Conservation (phyloP, 2,888 invertebrate species). For the Zygaena filipendulae region DNA sequence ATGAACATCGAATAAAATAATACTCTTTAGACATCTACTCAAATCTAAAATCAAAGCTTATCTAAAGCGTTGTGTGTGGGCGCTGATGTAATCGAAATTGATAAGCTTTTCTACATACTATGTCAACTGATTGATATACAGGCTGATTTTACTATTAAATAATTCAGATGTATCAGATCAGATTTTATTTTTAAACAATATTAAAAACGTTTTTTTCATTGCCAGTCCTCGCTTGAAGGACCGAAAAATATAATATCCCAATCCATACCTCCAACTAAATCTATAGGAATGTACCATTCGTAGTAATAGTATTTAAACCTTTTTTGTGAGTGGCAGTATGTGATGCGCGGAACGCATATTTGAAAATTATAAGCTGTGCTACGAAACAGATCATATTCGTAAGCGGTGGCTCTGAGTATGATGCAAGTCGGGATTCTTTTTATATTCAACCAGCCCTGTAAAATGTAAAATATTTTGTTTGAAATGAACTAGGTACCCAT, state of each 20-base stretch:
- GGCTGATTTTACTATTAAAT: too few relatives aligned
- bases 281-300: conserved; percentile 34
- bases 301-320: conserved; percentile 32
- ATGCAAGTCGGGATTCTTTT: conserved; percentile 41
- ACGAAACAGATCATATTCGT: conserved; percentile 24
- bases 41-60: too few relatives aligned
- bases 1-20: too few relatives aligned
- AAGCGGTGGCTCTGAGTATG: conserved; percentile 24
- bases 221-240: conserved; percentile 21
- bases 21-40: too few relatives aligned
- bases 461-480: conserved; percentile 8
- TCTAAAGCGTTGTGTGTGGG: too few relatives aligned
- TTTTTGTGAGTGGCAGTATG: conserved; percentile 25
- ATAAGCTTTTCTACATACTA: too few relatives aligned
- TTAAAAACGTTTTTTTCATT: too few relatives aligned
- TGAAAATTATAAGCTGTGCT: conserved; percentile 35
- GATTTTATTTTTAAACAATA: too few relatives aligned
- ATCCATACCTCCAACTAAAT: conserved; percentile 24
- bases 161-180: too few relatives aligned
- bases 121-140: too few relatives aligned
- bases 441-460: conserved; percentile 38
- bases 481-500: conserved; percentile 3
- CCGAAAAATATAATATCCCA: conserved; percentile 38
- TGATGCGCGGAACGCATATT: conserved; percentile 38
- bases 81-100: too few relatives aligned